Base-by-base conservation (phyloP, 30 jellyfish, hydroid and myxozoan genomes). In the Aurelia aurita region DNA sequence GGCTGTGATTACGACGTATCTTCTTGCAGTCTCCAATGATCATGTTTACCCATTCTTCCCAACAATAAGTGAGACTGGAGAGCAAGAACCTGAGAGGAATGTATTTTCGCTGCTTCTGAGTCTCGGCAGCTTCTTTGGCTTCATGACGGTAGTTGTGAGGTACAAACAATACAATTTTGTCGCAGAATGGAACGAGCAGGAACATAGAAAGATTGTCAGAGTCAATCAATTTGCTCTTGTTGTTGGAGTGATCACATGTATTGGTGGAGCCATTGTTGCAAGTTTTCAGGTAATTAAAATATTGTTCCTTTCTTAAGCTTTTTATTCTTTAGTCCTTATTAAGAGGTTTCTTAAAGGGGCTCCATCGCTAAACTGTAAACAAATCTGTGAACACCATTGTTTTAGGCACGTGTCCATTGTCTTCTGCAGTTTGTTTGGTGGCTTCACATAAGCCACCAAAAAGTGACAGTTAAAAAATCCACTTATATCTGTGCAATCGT, bases 11-110 rank as follows among this genome's bases (percentile, higher is more conserved):
- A 86, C 89, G 39, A 86, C 98, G 3, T 92, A 92, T 72, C 70
- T 67, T 0, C 54, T 92, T 2, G 88, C 98, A 39, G 98, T 92
- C 29, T 43, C 91, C 34, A 57, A 81, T 20, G 74, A 66, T 20
- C 92, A 92, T 80, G 95, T 92, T 0, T 68, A 87, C 54, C 96
- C 98, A 35, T 60, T 54, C 39, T 79, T 92, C 22, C 98, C 98
- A 76, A 92, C 97, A 11, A 92, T 92, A 69, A 92, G 98, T 53
- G 93, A 92, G 80, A 92, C 98, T 25, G 98, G 98, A 15, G 90
- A 85, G 55, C 60, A 34, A 25, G 89, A 92, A 67, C 98, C 98
- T 1, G 98, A 92, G 58, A 66, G 97, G 62, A 92, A 92, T 64
- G 71, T 92, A n/a, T 92, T 92, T 58, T 79, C 97, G 9, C 66